Base-by-base conservation (phyloP, 2,113 vertebrate species). In the Bombycilla garrulus region DNA sequence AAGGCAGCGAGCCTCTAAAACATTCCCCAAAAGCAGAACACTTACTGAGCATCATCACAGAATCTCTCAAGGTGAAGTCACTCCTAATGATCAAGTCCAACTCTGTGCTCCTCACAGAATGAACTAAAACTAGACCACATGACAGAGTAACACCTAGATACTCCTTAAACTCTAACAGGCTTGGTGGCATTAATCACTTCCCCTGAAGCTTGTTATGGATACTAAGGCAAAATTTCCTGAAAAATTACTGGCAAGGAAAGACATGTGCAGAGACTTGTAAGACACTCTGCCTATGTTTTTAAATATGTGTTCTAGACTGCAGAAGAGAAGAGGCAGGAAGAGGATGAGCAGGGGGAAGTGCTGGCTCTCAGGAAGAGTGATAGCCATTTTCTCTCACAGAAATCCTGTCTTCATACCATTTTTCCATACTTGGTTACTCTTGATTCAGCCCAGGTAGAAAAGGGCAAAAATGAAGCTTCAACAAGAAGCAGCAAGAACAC, bases 221-320 rank as follows among this genome's bases (percentile, higher is more conserved):
- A 74, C 5, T 5, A 60, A 84, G 20, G 17, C 21, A 82, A 79
- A 82, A 73, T 45, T 53, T 61, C 56, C n/a, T 70, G 35, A 35
- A 70, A 73, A 74, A 56, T 13, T 42, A 61, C 15, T 8, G 42
- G 24, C 12, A 86, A 69, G 23, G 11, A 57, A 84, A 51, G 65
- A 31, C 1, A 1, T 0, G 3, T 23, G 9, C 56, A 78, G 21
- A 73, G 10, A 40, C 22, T 9, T 53, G 3, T 0, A 5, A 58
- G 21, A 65, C 7, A 26, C 15, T 15, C 10, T 14, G n/a, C 3
- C n/a, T 9, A 10, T 5, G 10, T 23, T 12, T 53, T 62, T 60
- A 76, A 44, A 74, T 36, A 31, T 80, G 28, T 20, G 8, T 53
- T 61, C n/a, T 19, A 61, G 7, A 33, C 16, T 15, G 15, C 7